Base-by-base conservation (phyloP, 2,113 vertebrate genomes). In the Eleginops maclovinus region DNA sequence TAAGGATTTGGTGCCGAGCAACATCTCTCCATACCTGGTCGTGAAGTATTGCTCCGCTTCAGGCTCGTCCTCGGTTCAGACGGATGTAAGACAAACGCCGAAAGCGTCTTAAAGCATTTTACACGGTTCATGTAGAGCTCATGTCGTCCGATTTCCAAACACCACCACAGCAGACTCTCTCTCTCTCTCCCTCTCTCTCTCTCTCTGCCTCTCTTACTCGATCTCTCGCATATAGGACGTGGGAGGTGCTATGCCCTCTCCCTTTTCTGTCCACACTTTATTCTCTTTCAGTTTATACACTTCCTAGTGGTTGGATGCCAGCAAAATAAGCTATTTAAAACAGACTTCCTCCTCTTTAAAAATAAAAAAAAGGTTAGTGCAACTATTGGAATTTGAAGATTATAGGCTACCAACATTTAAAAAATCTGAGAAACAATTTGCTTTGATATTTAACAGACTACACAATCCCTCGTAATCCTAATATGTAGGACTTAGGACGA, bases 101-200 rank as follows among this genome's bases (percentile, higher is more conserved):
- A 89, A 78, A 85, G 88, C 88, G 82, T 89, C 85, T 91, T 91
- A 91, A 80, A 90, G 82, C 91, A 93, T 94, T 93, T 92, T 93
- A 90, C 80, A 81, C 63, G 83, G 84, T 88, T 93, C 91, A 93
- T 92, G 93, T 90, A 91, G 88, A 87, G 87, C 91, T 89, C 91
- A 92, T 93, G 89, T 88, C 91, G 86, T 90, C 89, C 93, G 85
- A 73, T 86, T 89, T 88, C 82, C 81, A 86, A 36, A 67, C 84
- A 89, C 83, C 81, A 88, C 85, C 79, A 89, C 82, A 76, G 79
- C 81, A 74, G 69, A 67, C 71, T 73, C 72, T 72, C 73, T 69
- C 75, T 68, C 75, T 75, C 79, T 69, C 84, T 81, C 72, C 50
- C 68, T 69, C 65, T 58, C 75, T 79, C 67, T 46, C 69, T 75